Conservation (phyloP, 2,113 vertebrate species). For the Chunga burmeisteri region DNA sequence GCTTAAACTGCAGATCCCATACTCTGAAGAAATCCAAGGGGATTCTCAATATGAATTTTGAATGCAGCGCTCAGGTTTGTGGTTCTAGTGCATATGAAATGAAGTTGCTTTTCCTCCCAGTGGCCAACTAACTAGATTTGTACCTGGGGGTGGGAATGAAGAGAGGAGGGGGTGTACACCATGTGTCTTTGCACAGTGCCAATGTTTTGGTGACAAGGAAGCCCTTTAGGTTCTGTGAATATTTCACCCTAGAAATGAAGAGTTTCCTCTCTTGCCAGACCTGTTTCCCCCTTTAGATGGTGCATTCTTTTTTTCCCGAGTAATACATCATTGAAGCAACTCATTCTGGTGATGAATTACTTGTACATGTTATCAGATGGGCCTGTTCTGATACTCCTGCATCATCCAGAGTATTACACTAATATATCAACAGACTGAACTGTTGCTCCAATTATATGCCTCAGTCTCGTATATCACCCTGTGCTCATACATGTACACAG, state of each 20-base stretch:
- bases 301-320: background rate
- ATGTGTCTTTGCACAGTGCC: background rate
- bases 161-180: background rate
- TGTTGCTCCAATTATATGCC: background rate
- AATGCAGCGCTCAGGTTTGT: background rate
- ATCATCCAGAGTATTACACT: conserved; percentile 43
- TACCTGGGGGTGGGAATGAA: background rate
- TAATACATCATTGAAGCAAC: conserved; percentile 22
- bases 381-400: conserved; percentile 51
- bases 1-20: conserved; percentile 34
- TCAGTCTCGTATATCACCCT: background rate
- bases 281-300: background rate
- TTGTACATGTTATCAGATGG: conserved; percentile 8
- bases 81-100: background rate
- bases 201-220: background rate
- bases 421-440: conserved; percentile 30
- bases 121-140: background rate
- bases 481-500: background rate
- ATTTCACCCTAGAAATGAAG: background rate
- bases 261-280: background rate
- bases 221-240: background rate
- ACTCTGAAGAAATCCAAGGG: background rate
- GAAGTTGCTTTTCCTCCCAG: background rate
- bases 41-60: background rate
- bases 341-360: conserved; percentile 31